Base-by-base conservation (phyloP, 2,888 invertebrate genomes). In the Drosophila silvestris region DNA sequence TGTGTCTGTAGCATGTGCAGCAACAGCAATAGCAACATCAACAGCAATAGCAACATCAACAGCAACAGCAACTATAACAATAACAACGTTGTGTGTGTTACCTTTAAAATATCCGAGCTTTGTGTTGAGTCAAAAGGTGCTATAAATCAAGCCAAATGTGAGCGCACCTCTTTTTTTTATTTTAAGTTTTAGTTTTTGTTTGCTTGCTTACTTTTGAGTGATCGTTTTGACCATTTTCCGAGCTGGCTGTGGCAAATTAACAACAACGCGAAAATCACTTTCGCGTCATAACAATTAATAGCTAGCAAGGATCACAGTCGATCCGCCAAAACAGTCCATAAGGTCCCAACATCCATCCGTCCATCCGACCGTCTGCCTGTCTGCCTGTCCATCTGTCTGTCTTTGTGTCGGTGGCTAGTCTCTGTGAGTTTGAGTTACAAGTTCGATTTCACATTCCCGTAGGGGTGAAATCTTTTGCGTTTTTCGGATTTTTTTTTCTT, bases 371-470 rank as follows among this genome's bases (percentile, higher is more conserved):
- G 33, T 1, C 54, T 19, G 54, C 26, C 16, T 10, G 35, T 33
- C n/a, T 4, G 30, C 1, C 52, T n/a, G n/a, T 26, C 16, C 10
- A 2, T 9, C 1, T 54, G 54, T 39, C 47, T 7, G 26, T 19
- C 35, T 37, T 56, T 39, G 57, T 58, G 44, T 41, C 64, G 41
- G 53, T 65, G 32, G 63, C 77, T 52, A 57, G 74, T 39, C 62
- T 53, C 47, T 63, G 56, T 52, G 51, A 47, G 54, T 72, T 51
- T 75, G 87, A 70, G 82, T 79, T 74, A 81, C 70, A 85, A 86
- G 89, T 89, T 88, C 91, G 88, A 88, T 89, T 88, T 88, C 85
- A 87, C 85, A 87, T 88, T 88, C 91, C 88, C 91, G 91, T 91
- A 88, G 88, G 88, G 88, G 88, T 88, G 88, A 88, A 88, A 91